Conservation (phyloP, 2,888 invertebrate species). For the Colostygia pectinataria region DNA sequence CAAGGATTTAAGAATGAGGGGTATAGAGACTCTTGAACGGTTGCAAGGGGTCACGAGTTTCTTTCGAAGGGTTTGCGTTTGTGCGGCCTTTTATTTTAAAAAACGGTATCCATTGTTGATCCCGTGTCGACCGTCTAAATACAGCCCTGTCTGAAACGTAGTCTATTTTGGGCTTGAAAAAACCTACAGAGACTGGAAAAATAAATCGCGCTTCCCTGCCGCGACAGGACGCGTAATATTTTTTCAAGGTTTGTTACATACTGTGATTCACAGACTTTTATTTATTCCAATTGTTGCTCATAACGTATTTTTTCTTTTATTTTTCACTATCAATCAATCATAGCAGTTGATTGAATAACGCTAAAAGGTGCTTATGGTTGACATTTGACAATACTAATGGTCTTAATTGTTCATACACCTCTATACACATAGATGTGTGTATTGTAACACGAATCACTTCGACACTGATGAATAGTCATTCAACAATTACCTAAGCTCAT, state of each 20-base stretch:
- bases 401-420: no score
- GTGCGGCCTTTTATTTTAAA: no score
- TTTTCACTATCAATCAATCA: neutral
- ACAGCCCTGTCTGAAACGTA: constrained; percentile 27
- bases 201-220: constrained; percentile 27
- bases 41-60: neutral
- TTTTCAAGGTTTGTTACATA: constrained; percentile 43
- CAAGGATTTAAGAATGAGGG: neutral
- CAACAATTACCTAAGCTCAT: constrained; percentile 9
- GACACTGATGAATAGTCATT: constrained; percentile 9
- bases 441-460: no score
- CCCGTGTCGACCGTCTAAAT: neutral
- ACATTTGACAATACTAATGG: no score
- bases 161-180: constrained; percentile 40
- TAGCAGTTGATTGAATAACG: neutral
- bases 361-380: no score
- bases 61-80: no score
- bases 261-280: constrained; percentile 32
- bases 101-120: neutral
- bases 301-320: neutral
- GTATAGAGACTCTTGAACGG: neutral
- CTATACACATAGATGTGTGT: no score
- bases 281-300: constrained; percentile 17
- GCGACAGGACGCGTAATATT: constrained; percentile 39
- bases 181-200: constrained; percentile 26